Evolutionary conservation across 1,140 invertebrate genomes (phyloP).

Genomic region (Aphelinus certus): DNA sequence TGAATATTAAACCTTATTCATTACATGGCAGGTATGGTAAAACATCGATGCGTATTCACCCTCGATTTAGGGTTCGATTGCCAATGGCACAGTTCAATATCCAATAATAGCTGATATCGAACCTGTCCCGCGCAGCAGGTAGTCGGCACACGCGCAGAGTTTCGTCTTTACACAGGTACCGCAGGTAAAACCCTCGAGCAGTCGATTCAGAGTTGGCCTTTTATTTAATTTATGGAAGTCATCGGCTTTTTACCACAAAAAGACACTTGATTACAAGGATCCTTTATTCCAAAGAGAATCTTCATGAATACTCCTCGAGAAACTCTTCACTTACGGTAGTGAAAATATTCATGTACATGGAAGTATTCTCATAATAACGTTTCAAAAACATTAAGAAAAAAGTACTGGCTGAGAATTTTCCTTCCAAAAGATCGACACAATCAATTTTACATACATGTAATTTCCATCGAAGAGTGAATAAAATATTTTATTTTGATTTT

Average conservation of each 20-base stretch:
- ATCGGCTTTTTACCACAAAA: conserved; percentile 26
- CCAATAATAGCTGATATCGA: conserved; percentile 48
- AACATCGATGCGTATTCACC: conserved; percentile 7
- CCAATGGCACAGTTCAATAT: conserved; percentile 47
- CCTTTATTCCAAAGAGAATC: no score
- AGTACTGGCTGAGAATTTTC: no score
- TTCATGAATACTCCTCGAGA: no score
- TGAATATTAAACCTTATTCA: background rate
- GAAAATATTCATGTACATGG: no score
- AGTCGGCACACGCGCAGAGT: conserved; percentile 46
- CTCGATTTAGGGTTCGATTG: conserved; percentile 35
- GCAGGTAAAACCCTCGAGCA: conserved; percentile 42
- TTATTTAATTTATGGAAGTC: conserved; percentile 31
- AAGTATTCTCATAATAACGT: no score
- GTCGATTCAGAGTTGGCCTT: conserved; percentile 21
- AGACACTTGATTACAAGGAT: background rate
- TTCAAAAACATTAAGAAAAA: no score
- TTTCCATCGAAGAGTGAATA: no score
- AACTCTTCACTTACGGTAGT: no score
- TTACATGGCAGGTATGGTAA: conserved; percentile 17
- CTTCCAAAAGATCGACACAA: no score
- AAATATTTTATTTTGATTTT: no score
- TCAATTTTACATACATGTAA: no score
- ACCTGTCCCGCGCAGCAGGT: conserved; percentile 51
- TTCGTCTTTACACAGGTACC: conserved; percentile 26